Base-by-base conservation (phyloP, 2,888 invertebrate genomes). In the Stenurella melanura region DNA sequence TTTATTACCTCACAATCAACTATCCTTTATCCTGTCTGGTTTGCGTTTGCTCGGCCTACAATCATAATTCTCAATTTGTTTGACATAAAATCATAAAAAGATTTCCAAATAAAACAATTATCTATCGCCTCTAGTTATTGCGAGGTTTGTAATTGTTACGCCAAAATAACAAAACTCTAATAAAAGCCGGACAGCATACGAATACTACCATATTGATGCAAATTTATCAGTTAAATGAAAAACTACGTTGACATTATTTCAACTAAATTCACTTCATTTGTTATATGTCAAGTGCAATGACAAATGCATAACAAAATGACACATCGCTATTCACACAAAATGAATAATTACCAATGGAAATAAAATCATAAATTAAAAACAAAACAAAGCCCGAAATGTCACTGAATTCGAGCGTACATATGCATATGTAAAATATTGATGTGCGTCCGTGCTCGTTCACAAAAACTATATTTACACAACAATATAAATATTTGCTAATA, bases 201-300 rank as follows among this genome's bases (percentile, higher is more conserved):
- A 38, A 34, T 17, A 38, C 15, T 11, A 21, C 19, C n/a, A 19
- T 42, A 42, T 42, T 19, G 64, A 77, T 75, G 80, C 75, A 78
- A 80, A 78, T 79, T 57, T 17, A 71, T 67, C 68, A 73, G 71
- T 74, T 77, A 57, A 66, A 76, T 73, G 68, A 76, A 80, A 75
- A 74, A 74, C 70, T 50, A 19, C 66, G 76, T 56, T 61, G 78
- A 74, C 72, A 79, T 78, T 79, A 80, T 79, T 80, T 80, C 76
- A 70, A 68, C 73, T 73, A 77, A 77, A 79, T 80, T 81, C 79
- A 73, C 77, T 81, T 81, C 78, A 80, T 80, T 83, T 83, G 77
- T 71, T 80, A 74, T 64, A 78, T 73, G 82, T 81, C 81, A 73
- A 76, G 67, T 60, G 80, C 77, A 81, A 74, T 78, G 79, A 78